phyloP scores from a whole-genome alignment of 2,888 invertebrate species.

The Andrena trimmerana region DNA sequence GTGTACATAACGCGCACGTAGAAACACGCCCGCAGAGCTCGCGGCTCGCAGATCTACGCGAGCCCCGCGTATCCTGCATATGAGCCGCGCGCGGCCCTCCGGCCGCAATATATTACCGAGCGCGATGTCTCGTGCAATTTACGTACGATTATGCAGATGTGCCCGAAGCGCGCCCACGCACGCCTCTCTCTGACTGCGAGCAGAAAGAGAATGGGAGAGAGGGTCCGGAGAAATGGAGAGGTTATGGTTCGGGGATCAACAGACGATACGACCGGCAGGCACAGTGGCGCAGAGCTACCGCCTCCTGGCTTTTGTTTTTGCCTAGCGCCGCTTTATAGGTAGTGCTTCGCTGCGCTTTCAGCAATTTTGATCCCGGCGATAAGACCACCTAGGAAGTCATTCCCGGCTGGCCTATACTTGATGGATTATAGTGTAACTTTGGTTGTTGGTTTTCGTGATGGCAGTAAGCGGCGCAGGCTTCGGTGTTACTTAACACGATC shows the following conservation, averaged over 20 bases:
- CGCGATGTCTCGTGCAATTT: conserved; percentile 80
- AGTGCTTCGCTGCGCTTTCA: neutral
- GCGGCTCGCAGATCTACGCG: conserved; percentile 54
- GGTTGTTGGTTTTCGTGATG: conserved; percentile 7
- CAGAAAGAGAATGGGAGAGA: conserved; percentile 27
- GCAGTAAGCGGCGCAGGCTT: no score
- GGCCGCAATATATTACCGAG: conserved; percentile 78
- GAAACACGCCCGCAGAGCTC: conserved; percentile 29
- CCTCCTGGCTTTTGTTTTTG: neutral
- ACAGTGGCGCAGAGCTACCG: conserved; percentile 3
- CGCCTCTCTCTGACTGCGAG: conserved; percentile 3
- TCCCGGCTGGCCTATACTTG: neutral
- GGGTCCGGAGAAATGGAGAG: conserved; percentile 23
- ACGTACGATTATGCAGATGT: conserved; percentile 82
- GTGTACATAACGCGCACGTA: conserved; percentile 34
- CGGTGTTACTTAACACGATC: neutral
- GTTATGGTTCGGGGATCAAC: conserved; percentile 32
- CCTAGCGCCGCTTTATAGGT: neutral
- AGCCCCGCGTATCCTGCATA: conserved; percentile 66
- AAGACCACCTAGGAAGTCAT: neutral
- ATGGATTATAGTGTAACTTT: neutral
- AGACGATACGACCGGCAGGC: neutral
- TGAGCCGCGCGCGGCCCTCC: conserved; percentile 66
- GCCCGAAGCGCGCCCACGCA: conserved; percentile 69
- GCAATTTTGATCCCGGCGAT: neutral